Evolutionary conservation across 2,888 invertebrate species (phyloP), one percentile per base, ranked within the genome.

Genomic region (Caenorhabditis sp.): DNA sequence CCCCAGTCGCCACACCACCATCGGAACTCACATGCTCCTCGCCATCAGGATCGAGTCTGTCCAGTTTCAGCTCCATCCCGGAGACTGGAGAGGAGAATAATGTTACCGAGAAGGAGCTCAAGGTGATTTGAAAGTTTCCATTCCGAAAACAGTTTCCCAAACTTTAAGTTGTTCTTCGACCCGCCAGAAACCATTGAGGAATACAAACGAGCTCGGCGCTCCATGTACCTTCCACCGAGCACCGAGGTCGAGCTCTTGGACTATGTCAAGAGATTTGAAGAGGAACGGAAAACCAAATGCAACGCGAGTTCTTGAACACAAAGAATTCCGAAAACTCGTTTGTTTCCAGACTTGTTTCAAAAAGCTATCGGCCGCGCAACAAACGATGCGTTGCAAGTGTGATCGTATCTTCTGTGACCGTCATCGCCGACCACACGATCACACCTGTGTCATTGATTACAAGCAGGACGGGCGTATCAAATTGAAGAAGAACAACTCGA

Each of bases 391-490:
- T 24, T 89, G 89, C 80, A 83, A 75, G 24, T 89, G 89, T 64
- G 31, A 44, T 12, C 49, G 61, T 3, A 70, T 85, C 56, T 89
- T 87, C 74, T 89, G 89, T 72, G 64, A 75, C 22, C 80, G 77
- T 19, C 89, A 89, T 58, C 86, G 87, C 35, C 74, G 72, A 19
- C 87, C 89, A 14, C 72, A 80, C 38, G 44, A 58, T 8, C 89
- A 89, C 64, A 75, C 77, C 41, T 89, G 89, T 77, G 73, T 64
- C 44, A 85, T 89, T 47, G 89, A 89, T 66, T 88, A 88, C 76
- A 88, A 88, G 63, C 86, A 87, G 73, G 83, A 83, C 31, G 88
- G 86, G 26, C 82, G 88, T 31, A 85, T 66, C 49, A 85, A 87
- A 63, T 80, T 88, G 75, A 72, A 83, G 68, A 86, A 87, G 82